Conservation (phyloP, 2,797 vertebrate genomes). For the Gambusia yucatana region DNA sequence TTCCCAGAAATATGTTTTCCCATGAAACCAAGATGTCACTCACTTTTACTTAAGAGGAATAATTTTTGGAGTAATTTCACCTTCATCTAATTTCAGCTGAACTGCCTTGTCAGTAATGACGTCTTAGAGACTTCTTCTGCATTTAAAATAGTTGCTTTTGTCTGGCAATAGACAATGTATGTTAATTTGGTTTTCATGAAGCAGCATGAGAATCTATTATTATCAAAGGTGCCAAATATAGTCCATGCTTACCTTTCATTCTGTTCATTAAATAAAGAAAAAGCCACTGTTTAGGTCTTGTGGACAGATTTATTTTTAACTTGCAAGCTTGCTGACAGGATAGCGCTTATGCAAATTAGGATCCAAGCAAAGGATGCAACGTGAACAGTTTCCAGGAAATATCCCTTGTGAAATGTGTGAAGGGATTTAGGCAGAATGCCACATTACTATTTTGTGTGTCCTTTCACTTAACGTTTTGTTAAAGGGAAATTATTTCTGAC, state of each 20-base stretch:
- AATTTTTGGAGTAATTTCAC: constrained; percentile 50
- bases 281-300: constrained; percentile 44
- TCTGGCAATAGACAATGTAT: constrained; percentile 40
- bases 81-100: constrained; percentile 46
- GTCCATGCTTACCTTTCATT: constrained; percentile 32
- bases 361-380: constrained; percentile 26
- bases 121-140: constrained; percentile 24
- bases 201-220: constrained; percentile 31
- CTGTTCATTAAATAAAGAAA: constrained; percentile 46
- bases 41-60: constrained; percentile 49
- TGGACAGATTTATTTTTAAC: constrained; percentile 68
- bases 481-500: constrained; percentile 8
- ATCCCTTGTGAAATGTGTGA: constrained; percentile 19
- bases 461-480: constrained; percentile 11
- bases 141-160: constrained; percentile 29
- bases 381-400: constrained; percentile 23
- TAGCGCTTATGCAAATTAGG: constrained; percentile 46
- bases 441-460: constrained; percentile 12
- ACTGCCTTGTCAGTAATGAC: constrained; percentile 35
- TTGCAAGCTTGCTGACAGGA: constrained; percentile 42
- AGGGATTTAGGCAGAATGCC: constrained; percentile 34
- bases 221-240: constrained; percentile 63
- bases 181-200: constrained; percentile 27
- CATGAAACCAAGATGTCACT: constrained; percentile 31
- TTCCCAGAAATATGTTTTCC: constrained; percentile 26